A percentile compares a stretch with the other conserved stretches of the same genome.
Conservation (phyloP, 2,113 vertebrate genomes). For the Callipepla californica region DNA sequence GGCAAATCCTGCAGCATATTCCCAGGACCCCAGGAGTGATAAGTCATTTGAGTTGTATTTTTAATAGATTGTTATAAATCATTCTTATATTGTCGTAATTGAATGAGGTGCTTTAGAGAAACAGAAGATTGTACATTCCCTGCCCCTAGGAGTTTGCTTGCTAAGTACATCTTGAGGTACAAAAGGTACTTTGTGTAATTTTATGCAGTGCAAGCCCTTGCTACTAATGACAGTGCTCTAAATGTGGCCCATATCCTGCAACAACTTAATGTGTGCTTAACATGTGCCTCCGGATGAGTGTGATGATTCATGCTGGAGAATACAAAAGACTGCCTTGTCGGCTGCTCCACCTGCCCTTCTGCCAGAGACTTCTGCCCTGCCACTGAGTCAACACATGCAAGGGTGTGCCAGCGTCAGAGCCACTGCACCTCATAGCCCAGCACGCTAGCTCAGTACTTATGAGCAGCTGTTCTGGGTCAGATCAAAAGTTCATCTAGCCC, state of each 20-base stretch:
- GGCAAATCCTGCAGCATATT: constrained; percentile 43
- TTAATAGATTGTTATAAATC: constrained; percentile 68
- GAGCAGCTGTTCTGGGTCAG: not conserved
- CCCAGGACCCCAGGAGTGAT: constrained; percentile 39
- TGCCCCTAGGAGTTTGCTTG: constrained; percentile 61
- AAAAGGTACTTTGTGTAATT: constrained; percentile 65
- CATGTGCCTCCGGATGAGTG: not conserved
- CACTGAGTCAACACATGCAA: not conserved
- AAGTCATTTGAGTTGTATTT: constrained; percentile 59
- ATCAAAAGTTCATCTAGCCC: not conserved
- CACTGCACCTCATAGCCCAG: not conserved
- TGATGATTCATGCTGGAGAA: not conserved
- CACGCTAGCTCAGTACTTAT: not conserved
- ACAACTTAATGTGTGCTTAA: constrained; percentile 58
- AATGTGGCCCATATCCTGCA: constrained; percentile 56
- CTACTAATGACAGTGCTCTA: constrained; percentile 51
- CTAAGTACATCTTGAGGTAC: constrained; percentile 62
- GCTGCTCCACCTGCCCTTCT: not conserved
- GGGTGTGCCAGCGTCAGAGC: not conserved
- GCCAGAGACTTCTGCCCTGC: not conserved
- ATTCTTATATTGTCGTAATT: constrained; percentile 64
- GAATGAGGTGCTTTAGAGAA: constrained; percentile 63
- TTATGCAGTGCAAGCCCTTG: constrained; percentile 58
- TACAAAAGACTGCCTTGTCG: not conserved
- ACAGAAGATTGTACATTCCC: constrained; percentile 49